These are phyloP conservation scores for Danio choprae DNA, from an alignment of 2,797 vertebrate species.

Conservation along the genomic window DNA sequence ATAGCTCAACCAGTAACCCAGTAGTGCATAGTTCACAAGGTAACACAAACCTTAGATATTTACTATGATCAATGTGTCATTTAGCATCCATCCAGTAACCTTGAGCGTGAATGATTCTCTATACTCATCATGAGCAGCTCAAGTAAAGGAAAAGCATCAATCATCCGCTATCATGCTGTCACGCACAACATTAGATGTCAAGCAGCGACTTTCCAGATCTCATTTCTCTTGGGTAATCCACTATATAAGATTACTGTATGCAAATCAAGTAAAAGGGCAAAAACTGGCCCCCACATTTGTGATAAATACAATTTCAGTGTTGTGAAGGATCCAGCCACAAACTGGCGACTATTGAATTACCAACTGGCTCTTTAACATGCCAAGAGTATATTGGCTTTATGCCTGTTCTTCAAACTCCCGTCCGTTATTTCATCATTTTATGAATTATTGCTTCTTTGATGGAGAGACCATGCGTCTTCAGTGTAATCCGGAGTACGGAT, in stretches of 20 bases:
- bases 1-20: neutral
- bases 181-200: constrained; percentile 8
- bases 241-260: neutral
- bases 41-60: neutral
- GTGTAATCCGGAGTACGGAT: no score
- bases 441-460: no score
- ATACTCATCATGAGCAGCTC: neutral
- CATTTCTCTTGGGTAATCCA: no score
- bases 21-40: neutral
- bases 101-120: neutral
- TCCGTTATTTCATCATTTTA: neutral
- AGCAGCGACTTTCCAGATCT: neutral
- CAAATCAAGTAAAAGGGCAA: neutral
- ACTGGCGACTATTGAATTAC: neutral
- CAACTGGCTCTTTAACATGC: neutral
- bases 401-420: neutral
- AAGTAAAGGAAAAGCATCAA: constrained; percentile 12
- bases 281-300: neutral
- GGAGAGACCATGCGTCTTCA: no score
- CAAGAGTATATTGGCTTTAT: neutral
- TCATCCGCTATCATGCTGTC: neutral
- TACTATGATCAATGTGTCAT: constrained; percentile 13
- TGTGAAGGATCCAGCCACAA: neutral
- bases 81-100: constrained; percentile 19
- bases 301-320: neutral